phyloP scores from a whole-genome alignment of 2,888 invertebrate species.

The Agonopterix arenella region DNA sequence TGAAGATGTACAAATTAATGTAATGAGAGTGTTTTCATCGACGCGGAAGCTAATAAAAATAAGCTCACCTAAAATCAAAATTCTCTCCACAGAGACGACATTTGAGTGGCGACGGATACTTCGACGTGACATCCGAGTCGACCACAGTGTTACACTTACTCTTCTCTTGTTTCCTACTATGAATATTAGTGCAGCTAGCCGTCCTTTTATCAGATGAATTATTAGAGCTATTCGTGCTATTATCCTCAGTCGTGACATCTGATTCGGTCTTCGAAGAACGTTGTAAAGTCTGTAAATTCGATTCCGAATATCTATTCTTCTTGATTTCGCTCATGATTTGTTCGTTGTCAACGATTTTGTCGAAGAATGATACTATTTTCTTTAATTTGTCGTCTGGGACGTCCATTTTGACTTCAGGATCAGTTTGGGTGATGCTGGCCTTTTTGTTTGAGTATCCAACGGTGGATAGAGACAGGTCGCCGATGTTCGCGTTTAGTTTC shows the following conservation, averaged over 20 bases:
- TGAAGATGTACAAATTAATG: too few relatives aligned
- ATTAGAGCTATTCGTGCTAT: too few relatives aligned
- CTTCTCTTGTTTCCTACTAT: conserved; percentile 15
- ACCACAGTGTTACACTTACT: conserved; percentile 12
- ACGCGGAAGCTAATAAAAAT: background rate
- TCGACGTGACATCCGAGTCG: conserved; percentile 24
- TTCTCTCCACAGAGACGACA: conserved; percentile 50
- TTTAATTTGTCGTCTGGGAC: conserved; percentile 56
- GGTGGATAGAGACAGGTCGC: conserved; percentile 10
- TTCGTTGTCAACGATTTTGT: conserved; percentile 47
- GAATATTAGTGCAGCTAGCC: conserved; percentile 33
- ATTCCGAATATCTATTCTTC: conserved; percentile 36
- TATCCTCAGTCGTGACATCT: conserved; percentile 15
- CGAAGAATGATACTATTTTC: conserved; percentile 64
- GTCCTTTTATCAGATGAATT: conserved; percentile 29
- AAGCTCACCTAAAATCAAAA: conserved; percentile 40
- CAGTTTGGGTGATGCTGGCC: conserved; percentile 48
- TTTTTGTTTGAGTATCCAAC: conserved; percentile 22
- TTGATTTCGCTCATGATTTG: conserved; percentile 37
- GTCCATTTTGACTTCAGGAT: conserved; percentile 30
- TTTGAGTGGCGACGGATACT: conserved; percentile 17
- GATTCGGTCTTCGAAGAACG: conserved; percentile 16
- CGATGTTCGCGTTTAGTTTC: conserved; percentile 24
- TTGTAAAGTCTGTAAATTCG: conserved; percentile 24
- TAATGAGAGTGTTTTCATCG: too few relatives aligned